These are phyloP conservation scores for Spisula solida DNA, from an alignment of 2,888 invertebrate species.

Conservation along the genomic window DNA sequence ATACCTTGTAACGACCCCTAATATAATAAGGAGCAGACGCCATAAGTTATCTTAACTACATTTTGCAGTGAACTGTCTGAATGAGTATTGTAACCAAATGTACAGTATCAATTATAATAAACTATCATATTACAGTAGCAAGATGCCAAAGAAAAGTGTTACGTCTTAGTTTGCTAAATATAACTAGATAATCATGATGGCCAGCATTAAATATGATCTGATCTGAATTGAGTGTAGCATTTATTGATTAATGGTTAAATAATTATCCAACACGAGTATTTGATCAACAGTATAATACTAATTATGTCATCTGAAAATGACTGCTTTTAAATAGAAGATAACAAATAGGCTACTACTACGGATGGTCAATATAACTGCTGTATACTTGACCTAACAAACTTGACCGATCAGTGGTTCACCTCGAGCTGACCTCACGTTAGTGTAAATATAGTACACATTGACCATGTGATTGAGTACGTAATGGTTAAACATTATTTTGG, in stretches of 20 bases:
- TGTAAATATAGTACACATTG: constrained; percentile 40
- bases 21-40: no score
- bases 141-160: no score
- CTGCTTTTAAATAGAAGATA: background rate
- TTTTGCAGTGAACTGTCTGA: no score
- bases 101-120: no score
- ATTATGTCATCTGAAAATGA: background rate
- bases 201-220: no score
- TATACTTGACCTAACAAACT: constrained; percentile 38
- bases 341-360: background rate
- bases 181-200: no score
- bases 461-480: constrained; percentile 34
- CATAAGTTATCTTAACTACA: no score
- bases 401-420: constrained; percentile 57
- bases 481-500: constrained; percentile 15
- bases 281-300: background rate
- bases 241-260: background rate
- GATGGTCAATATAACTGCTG: background rate
- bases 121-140: no score
- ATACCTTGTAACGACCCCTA: no score
- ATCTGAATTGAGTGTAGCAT: background rate
- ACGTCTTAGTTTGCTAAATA: no score
- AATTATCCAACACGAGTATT: background rate
- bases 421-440: constrained; percentile 33
- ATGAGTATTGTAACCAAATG: no score